Percentiles rank a stretch among this genome's conserved stretches.
These are phyloP conservation scores for Sebastes reedi DNA, from an alignment of 2,797 vertebrate species.

Conservation along the genomic window DNA sequence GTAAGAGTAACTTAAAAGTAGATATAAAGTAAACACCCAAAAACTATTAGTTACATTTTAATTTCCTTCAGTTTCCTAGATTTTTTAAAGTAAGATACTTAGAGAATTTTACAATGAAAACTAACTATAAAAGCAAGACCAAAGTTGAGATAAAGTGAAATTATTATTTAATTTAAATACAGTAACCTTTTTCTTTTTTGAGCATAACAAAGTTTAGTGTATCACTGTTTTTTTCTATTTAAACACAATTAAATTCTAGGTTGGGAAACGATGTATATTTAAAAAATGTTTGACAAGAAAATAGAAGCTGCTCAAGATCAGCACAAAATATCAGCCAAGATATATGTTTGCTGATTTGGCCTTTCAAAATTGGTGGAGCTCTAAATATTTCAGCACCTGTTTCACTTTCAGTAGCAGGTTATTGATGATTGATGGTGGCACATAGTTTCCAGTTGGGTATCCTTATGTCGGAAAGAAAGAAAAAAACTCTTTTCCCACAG, in stretches of 20 bases:
- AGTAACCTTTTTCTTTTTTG: not conserved
- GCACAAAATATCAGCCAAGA: conserved; percentile 9
- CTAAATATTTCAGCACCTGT: conserved; percentile 42
- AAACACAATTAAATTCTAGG: not conserved
- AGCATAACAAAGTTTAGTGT: not conserved
- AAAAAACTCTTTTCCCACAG: conserved; percentile 40
- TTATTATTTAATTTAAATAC: not conserved
- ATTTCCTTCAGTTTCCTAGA: not conserved
- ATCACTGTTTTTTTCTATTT: not conserved
- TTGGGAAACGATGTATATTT: not conserved
- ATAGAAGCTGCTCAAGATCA: not conserved
- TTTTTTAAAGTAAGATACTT: not conserved
- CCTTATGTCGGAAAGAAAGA: conserved; percentile 4
- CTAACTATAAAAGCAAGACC: not conserved
- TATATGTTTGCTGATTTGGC: conserved; percentile 7
- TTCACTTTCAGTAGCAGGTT: conserved; percentile 58
- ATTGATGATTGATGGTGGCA: conserved; percentile 58
- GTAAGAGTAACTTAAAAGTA: not conserved
- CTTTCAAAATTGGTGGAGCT: not conserved
- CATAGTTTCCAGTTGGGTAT: conserved; percentile 46
- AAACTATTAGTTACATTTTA: not conserved
- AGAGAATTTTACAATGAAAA: not conserved
- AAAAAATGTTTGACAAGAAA: conserved; percentile 3
- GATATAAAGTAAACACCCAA: not conserved
- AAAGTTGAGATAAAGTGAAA: not conserved